A percentile compares a stretch with the other conserved stretches of the same genome.
These are phyloP conservation scores for Drosophila burlai DNA, from an alignment of 1,140 invertebrate species.

Conservation along the genomic window DNA sequence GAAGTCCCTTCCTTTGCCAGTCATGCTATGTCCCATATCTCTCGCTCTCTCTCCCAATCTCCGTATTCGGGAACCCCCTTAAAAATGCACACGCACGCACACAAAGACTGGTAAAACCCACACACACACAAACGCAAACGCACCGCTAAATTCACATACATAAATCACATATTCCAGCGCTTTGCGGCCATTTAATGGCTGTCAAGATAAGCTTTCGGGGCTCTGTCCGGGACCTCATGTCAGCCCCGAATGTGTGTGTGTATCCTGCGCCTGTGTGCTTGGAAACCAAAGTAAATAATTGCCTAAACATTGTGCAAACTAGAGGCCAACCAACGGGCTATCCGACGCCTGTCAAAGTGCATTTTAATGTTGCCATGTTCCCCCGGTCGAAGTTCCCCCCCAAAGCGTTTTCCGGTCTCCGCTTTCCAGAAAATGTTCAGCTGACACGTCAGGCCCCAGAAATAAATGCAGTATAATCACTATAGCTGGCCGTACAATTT, in stretches of 20 bases:
- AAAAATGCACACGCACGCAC: conserved; percentile 61
- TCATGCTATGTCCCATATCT: conserved; percentile 17
- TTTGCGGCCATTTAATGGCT: conserved; percentile 79
- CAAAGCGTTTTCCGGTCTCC: not conserved
- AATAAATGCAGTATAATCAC: conserved; percentile 33
- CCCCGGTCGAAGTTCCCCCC: not conserved
- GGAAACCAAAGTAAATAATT: conserved; percentile 72
- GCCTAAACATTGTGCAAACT: conserved; percentile 67
- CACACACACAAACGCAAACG: conserved; percentile 5
- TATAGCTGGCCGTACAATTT: conserved; percentile 12
- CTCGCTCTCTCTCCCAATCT: conserved; percentile 11
- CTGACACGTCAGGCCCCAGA: conserved; percentile 26
- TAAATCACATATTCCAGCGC: conserved; percentile 75
- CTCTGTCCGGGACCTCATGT: conserved; percentile 15
- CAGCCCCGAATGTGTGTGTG: not conserved
- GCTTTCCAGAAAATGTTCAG: conserved; percentile 14
- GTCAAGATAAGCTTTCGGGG: conserved; percentile 73
- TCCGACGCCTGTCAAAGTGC: conserved; percentile 56
- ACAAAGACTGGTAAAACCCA: not conserved
- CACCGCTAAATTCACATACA: conserved; percentile 30
- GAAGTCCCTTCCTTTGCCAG: conserved; percentile 31
- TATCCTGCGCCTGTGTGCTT: conserved; percentile 8
- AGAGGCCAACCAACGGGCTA: conserved; percentile 25
- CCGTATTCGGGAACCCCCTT: conserved; percentile 39
- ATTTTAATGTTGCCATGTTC: conserved; percentile 43